Evolutionary conservation across 2,797 vertebrate genomes (phyloP).

Genomic region (Coregonus ussuriensis): DNA sequence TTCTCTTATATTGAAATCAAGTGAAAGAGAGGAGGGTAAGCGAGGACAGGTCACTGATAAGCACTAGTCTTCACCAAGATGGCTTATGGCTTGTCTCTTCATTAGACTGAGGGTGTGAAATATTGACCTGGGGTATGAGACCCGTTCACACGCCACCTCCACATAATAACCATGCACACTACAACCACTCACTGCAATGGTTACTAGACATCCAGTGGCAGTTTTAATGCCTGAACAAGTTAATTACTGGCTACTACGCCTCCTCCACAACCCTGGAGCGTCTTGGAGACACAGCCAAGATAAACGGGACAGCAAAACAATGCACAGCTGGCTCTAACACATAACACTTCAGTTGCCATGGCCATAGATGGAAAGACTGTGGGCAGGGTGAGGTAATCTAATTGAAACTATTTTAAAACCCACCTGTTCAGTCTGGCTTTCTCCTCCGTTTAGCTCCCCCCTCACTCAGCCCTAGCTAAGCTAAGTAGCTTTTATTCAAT

Average conservation of each 20-base stretch:
- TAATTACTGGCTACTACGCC: conserved; percentile 13
- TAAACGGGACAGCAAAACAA: conserved; percentile 54
- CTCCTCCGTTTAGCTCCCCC: too few species aligned
- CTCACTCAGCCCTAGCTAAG: too few species aligned
- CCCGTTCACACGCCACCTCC: not conserved
- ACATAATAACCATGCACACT: conserved; percentile 6
- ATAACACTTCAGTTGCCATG: not conserved
- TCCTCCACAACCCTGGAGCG: conserved; percentile 56
- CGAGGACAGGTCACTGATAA: not conserved
- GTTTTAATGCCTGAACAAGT: not conserved
- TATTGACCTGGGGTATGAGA: conserved; percentile 1
- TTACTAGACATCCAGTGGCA: not conserved
- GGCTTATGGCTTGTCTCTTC: not conserved
- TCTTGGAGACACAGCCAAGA: conserved; percentile 55
- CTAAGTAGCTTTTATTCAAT: too few species aligned
- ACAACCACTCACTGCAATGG: not conserved
- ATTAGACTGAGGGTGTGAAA: conserved; percentile 8
- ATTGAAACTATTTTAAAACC: too few species aligned
- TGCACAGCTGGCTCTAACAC: conserved; percentile 44
- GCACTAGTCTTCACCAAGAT: not conserved
- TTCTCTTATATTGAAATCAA: not conserved
- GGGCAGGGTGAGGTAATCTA: not conserved
- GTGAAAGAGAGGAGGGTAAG: not conserved
- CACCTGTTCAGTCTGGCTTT: too few species aligned
- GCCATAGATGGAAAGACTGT: not conserved